phyloP scores from a whole-genome alignment of 2,888 invertebrate genomes.

The Dryobota labecula region DNA sequence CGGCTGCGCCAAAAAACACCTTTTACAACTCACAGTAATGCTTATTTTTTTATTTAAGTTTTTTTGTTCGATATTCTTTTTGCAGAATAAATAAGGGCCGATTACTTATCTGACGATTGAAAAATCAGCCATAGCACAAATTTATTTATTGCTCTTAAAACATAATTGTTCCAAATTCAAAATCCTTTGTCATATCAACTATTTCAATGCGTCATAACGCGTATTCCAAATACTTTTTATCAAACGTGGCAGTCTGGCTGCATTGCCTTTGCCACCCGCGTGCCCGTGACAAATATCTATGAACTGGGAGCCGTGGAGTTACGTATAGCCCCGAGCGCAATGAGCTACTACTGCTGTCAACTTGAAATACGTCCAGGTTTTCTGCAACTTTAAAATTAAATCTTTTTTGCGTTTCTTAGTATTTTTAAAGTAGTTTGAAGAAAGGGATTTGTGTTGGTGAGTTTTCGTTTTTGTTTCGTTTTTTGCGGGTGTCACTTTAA shows the following conservation, averaged over 20 bases:
- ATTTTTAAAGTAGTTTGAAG: constrained; percentile 38
- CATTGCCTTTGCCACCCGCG: constrained; percentile 41
- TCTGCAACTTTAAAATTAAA: constrained; percentile 59
- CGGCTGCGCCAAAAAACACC: not conserved
- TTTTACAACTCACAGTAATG: not conserved
- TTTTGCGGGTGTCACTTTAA: not conserved
- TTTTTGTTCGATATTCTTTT: not conserved
- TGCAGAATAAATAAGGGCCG: not conserved
- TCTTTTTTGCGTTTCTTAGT: constrained; percentile 43
- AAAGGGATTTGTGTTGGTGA: constrained; percentile 4
- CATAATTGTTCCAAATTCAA: not conserved
- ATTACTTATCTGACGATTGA: too few species aligned
- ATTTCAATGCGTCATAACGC: constrained; percentile 5
- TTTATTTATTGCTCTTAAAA: not conserved
- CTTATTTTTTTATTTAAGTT: not conserved
- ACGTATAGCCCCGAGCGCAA: constrained; percentile 45
- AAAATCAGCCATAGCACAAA: too few species aligned
- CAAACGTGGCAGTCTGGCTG: constrained; percentile 24
- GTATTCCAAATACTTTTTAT: constrained; percentile 18
- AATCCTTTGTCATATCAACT: not conserved
- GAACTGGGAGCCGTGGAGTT: constrained; percentile 38
- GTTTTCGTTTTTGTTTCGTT: constrained; percentile 4
- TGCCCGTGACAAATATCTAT: constrained; percentile 54
- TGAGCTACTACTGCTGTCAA: constrained; percentile 53
- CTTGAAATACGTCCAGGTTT: constrained; percentile 60